Evolutionary conservation across 1,140 invertebrate genomes (phyloP).

Genomic region (Sipha flava): DNA sequence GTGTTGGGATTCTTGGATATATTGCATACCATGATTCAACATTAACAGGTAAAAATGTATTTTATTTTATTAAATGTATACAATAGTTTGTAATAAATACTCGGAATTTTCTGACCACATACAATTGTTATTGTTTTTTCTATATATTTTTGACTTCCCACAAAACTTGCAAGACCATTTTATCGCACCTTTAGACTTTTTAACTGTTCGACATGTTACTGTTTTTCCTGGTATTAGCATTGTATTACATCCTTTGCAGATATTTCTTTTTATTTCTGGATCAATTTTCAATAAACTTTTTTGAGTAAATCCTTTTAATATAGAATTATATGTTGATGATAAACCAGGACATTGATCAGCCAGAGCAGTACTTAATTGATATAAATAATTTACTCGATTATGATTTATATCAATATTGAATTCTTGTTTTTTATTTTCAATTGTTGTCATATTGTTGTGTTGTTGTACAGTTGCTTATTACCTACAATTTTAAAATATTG

Average conservation of each 20-base stretch:
- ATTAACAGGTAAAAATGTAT: slow-evolving; percentile 54
- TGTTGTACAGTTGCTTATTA: neutral
- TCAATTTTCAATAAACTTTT: slow-evolving; percentile 36
- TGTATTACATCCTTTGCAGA: slow-evolving; percentile 39
- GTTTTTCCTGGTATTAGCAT: slow-evolving; percentile 38
- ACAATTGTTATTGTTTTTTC: slow-evolving; percentile 8
- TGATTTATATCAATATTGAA: slow-evolving; percentile 1
- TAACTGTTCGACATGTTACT: slow-evolving; percentile 36
- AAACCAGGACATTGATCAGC: neutral
- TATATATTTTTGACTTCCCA: neutral
- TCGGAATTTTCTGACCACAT: neutral
- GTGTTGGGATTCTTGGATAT: slow-evolving; percentile 90
- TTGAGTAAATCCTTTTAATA: slow-evolving; percentile 34
- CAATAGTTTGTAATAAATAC: slow-evolving; percentile 3
- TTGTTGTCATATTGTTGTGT: neutral
- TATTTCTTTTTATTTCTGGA: slow-evolving; percentile 37
- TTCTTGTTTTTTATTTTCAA: slow-evolving; percentile 14
- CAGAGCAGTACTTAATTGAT: slow-evolving; percentile 33
- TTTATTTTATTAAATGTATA: slow-evolving; percentile 21
- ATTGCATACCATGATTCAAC: slow-evolving; percentile 74
- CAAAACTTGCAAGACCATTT: slow-evolving; percentile 36
- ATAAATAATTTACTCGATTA: slow-evolving; percentile 37
- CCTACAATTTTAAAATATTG: neutral
- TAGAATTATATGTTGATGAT: slow-evolving; percentile 35
- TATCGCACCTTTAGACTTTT: slow-evolving; percentile 36